phyloP scores from a whole-genome alignment of 2,888 invertebrate genomes.

The Harpalus rufipes region DNA sequence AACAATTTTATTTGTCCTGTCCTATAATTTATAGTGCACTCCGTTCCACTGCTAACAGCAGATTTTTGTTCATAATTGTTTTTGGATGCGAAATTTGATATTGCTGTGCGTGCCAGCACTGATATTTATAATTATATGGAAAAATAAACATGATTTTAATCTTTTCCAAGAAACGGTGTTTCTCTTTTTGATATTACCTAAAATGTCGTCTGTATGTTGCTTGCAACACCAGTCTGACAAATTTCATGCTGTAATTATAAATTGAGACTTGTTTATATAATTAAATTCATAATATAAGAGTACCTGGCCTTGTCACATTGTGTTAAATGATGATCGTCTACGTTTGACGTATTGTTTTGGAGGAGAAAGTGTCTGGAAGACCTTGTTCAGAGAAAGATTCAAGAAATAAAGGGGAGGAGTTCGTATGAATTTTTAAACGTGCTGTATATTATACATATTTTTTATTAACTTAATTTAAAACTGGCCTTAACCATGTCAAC shows the following conservation, averaged over 20 bases:
- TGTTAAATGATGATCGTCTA: constrained; percentile 9
- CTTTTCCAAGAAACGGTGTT: background rate
- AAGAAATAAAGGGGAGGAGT: background rate
- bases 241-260: constrained; percentile 8
- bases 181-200: background rate
- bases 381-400: background rate
- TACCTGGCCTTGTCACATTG: background rate
- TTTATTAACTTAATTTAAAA: no score
- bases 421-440: no score
- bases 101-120: background rate
- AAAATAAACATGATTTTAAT: background rate
- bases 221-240: constrained; percentile 16
- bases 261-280: constrained; percentile 4
- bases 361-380: background rate
- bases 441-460: no score
- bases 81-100: background rate
- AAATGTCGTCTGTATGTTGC: background rate
- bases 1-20: no score
- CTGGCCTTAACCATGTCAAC: no score
- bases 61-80: no score
- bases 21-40: no score
- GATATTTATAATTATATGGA: background rate
- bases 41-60: no score
- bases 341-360: background rate
- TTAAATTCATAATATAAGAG: background rate